Evolutionary conservation across 2,888 invertebrate genomes (phyloP), one percentile per base, ranked within the genome.

Genomic region (Rhagonycha lutea): DNA sequence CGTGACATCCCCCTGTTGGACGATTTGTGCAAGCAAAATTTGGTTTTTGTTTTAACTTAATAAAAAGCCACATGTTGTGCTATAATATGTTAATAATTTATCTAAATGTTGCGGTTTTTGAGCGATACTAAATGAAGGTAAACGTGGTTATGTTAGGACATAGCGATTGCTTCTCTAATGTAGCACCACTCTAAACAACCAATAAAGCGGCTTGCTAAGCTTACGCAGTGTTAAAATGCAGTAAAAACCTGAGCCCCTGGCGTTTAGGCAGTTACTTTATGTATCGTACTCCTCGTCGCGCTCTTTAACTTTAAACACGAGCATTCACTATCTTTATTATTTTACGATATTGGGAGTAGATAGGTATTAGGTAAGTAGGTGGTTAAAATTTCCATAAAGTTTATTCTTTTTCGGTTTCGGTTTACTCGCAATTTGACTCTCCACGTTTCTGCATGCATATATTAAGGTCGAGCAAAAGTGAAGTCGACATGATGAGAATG

Each of bases 151-250:
- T 71, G 78, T 78, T 70, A 73, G 69, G 68, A 78, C 74, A 78
- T 74, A 72, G 76, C 72, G 62, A 28, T 69, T 70, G 72, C 68
- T 69, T 76, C 79, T 79, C 80, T 84, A 84, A 85, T 85, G 84
- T 84, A 84, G 82, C 84, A 81, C 81, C 83, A 83, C 84, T 83
- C 83, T 83, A 84, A 85, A 84, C 84, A 85, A 83, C 84, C 84
- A 84, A 85, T 85, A 85, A 85, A 85, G 82, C 80, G 83, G 84
- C 84, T 86, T 85, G 82, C 83, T 81, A 79, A 83, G 86, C 85
- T 86, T 86, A 86, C 85, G 85, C 85, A 85, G 85, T 86, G 86
- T 86, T 86, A 86, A 86, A 86, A 86, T 83, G 86, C 85, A 86
- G 85, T 86, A 86, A 86, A 86, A 86, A 86, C 85, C 85, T 83